A percentile compares a stretch with the other conserved stretches of the same genome.
These are phyloP conservation scores for Limosa lapponica DNA, from an alignment of 2,797 vertebrate species.

Conservation along the genomic window DNA sequence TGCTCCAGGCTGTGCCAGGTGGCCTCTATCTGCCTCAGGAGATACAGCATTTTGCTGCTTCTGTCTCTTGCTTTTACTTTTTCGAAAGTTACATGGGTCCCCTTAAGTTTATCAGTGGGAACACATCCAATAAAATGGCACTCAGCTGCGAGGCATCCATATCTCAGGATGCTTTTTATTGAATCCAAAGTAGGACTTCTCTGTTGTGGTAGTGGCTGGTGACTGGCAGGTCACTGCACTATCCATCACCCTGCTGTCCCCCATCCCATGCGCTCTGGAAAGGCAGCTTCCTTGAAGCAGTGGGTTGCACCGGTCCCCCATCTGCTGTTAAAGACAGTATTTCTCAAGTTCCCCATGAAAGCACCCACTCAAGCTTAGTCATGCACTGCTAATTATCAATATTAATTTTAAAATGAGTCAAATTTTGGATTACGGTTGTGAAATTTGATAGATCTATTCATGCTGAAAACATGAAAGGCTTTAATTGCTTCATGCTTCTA, in stretches of 20 bases:
- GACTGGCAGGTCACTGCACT: background rate
- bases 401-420: constrained; percentile 5
- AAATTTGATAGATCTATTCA: constrained; percentile 38
- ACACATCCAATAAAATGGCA: background rate
- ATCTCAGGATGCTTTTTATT: background rate
- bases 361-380: constrained; percentile 51
- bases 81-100: background rate
- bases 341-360: constrained; percentile 3
- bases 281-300: background rate
- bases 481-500: constrained; percentile 7
- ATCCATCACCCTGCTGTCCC: no score
- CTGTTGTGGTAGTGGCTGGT: background rate
- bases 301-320: background rate
- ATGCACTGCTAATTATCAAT: constrained; percentile 22
- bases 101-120: background rate
- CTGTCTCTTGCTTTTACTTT: background rate
- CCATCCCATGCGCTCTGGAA: background rate
- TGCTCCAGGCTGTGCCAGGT: background rate
- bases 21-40: rapidly evolving
- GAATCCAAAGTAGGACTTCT: background rate
- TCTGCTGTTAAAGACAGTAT: background rate
- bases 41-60: background rate
- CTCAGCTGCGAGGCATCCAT: background rate
- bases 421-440: background rate
- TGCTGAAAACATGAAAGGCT: constrained; percentile 16